phyloP scores from a whole-genome alignment of 2,113 vertebrate species.

The Alligator sinensis region DNA sequence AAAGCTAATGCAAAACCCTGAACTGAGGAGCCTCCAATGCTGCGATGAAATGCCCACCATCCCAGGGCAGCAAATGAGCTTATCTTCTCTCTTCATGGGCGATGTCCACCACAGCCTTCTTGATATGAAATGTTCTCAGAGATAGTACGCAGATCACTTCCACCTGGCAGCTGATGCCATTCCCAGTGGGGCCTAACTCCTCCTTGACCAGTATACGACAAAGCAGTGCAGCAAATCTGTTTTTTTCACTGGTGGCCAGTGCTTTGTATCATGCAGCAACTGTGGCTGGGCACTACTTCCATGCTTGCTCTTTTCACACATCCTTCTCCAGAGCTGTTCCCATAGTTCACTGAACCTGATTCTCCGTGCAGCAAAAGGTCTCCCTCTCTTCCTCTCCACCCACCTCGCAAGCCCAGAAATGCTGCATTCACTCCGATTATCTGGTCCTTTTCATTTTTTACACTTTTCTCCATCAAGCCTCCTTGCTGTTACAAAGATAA shows the following conservation, averaged over 20 bases:
- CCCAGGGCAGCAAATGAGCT: conserved; percentile 35
- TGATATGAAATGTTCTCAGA: conserved; percentile 7
- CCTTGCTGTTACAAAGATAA: conserved; percentile 9
- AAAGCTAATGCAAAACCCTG: conserved; percentile 17
- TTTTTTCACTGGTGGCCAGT: neutral
- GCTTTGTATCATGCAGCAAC: neutral
- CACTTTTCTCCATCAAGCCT: neutral
- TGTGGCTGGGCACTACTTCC: neutral
- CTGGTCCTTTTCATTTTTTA: neutral
- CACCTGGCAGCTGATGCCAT: conserved; percentile 5
- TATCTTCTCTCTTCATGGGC: conserved; percentile 18
- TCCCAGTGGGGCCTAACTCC: neutral
- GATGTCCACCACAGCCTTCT: conserved; percentile 24
- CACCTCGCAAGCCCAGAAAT: neutral
- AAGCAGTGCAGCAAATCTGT: neutral
- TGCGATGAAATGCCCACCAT: neutral
- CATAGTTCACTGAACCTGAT: neutral
- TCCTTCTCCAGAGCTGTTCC: neutral
- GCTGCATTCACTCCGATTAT: neutral
- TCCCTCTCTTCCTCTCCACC: neutral
- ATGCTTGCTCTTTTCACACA: fast-evolving
- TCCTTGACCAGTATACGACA: neutral
- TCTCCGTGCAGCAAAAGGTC: neutral
- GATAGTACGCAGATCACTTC: conserved; percentile 21
- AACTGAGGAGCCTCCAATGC: conserved; percentile 11